These are phyloP conservation scores for Emesis russula DNA, from an alignment of 2,888 invertebrate species.

Conservation along the genomic window DNA sequence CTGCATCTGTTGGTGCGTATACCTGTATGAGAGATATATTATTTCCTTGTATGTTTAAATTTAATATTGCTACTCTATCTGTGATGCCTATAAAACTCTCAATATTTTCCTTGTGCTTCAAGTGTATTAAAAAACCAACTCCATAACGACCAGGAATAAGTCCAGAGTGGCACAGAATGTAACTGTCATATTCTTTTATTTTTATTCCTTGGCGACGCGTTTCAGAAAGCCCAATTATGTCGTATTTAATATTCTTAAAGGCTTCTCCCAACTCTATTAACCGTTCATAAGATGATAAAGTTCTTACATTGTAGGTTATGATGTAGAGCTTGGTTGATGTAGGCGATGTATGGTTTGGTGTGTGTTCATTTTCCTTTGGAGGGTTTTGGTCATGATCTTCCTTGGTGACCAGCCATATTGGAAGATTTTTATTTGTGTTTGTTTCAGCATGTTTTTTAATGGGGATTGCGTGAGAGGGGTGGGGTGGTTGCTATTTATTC, in stretches of 20 bases:
- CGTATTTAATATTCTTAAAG: not conserved
- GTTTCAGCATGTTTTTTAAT: constrained; percentile 7
- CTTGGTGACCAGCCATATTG: constrained; percentile 81
- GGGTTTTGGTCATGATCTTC: not conserved
- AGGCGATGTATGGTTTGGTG: not conserved
- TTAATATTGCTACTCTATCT: constrained; percentile 1
- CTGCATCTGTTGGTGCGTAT: constrained; percentile 1
- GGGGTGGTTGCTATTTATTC: constrained; percentile 61
- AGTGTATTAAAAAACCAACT: not conserved
- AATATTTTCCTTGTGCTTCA: not conserved
- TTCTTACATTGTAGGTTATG: not conserved
- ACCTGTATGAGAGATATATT: constrained; percentile 6
- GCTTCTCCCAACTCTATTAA: constrained; percentile 67
- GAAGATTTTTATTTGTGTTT: constrained; percentile 60
- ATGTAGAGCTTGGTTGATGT: not conserved
- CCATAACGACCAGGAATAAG: constrained; percentile 32
- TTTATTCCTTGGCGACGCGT: constrained; percentile 38
- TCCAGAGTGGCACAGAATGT: constrained; percentile 48
- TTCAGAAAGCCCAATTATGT: constrained; percentile 56
- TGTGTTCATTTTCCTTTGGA: not conserved
- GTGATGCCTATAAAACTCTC: not conserved
- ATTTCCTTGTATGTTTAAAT: not conserved
- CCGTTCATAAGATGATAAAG: not conserved
- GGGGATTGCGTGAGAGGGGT: constrained; percentile 30
- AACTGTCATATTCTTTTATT: constrained; percentile 59